These are phyloP conservation scores for Caenorhabditis drosophilae DNA, from an alignment of 2,888 invertebrate genomes.

Conservation along the genomic window DNA sequence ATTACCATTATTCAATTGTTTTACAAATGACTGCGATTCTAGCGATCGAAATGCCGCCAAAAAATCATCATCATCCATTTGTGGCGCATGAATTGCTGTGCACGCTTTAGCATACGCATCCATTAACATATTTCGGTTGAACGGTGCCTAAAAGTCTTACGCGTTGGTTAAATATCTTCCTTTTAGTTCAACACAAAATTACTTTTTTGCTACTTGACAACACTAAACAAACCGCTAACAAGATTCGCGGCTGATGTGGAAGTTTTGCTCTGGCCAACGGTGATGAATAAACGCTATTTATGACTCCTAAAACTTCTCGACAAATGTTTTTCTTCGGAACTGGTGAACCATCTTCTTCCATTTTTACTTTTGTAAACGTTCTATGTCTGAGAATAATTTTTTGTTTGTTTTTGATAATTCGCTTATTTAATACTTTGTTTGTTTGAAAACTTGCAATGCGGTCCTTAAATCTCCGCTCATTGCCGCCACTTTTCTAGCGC, in stretches of 20 bases:
- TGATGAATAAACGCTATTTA: conserved; percentile 59
- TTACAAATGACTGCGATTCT: conserved; percentile 46
- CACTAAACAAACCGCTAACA: conserved; percentile 50
- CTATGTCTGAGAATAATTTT: conserved; percentile 7
- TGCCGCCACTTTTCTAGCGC: conserved; percentile 91
- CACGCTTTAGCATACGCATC: conserved; percentile 49
- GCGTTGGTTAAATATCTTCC: neutral
- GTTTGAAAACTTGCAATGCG: conserved; percentile 84
- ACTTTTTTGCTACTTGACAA: conserved; percentile 50
- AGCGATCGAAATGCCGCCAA: conserved; percentile 42
- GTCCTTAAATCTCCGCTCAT: conserved; percentile 91
- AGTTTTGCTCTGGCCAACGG: conserved; percentile 56
- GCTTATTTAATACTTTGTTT: conserved; percentile 50
- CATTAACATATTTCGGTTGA: conserved; percentile 42
- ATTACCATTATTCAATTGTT: conserved; percentile 33
- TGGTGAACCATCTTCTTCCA: neutral
- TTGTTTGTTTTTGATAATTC: neutral
- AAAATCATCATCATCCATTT: conserved; percentile 46
- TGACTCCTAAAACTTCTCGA: conserved; percentile 53
- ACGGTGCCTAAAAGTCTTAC: conserved; percentile 22
- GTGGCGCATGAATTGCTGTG: conserved; percentile 40
- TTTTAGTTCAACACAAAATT: neutral
- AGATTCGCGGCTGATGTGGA: conserved; percentile 52
- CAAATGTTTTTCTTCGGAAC: conserved; percentile 36
- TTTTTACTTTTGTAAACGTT: neutral